Evolutionary conservation across 2,888 invertebrate species (phyloP).

Genomic region (Alloplasta piceator): DNA sequence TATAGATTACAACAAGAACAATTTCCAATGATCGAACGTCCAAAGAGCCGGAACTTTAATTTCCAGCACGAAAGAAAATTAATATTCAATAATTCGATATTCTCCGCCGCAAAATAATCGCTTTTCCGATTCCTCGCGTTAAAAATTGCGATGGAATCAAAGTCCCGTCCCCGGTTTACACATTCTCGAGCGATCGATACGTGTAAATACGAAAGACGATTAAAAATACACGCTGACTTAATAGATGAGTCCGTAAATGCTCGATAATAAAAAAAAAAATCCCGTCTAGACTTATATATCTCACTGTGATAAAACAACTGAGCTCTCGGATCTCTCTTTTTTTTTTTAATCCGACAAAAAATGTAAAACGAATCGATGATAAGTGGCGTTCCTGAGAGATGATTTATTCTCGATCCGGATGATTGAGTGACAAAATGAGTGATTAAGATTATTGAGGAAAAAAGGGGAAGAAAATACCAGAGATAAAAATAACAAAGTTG

Average conservation of each 20-base stretch:
- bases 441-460: not conserved
- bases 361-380: slow-evolving; percentile 31
- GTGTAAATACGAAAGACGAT: not conserved
- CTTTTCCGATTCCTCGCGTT: not conserved
- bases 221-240: slow-evolving; percentile 15
- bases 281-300: slow-evolving; percentile 25
- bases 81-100: too few relatives aligned
- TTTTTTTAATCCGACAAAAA: not conserved
- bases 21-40: too few relatives aligned
- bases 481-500: slow-evolving; percentile 29
- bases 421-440: not conserved
- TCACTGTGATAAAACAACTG: slow-evolving; percentile 27
- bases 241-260: slow-evolving; percentile 8
- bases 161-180: slow-evolving; percentile 12
- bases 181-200: slow-evolving; percentile 14
- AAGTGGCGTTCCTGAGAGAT: not conserved
- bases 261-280: slow-evolving; percentile 25
- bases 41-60: too few relatives aligned
- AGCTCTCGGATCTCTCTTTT: not conserved
- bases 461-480: slow-evolving; percentile 1
- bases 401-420: not conserved
- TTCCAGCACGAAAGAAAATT: too few relatives aligned
- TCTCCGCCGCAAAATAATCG: not conserved
- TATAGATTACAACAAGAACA: too few relatives aligned
- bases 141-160: slow-evolving; percentile 32